These are phyloP conservation scores for Melipona quadrifasciata DNA, from an alignment of 1,140 invertebrate genomes.

Conservation along the genomic window DNA sequence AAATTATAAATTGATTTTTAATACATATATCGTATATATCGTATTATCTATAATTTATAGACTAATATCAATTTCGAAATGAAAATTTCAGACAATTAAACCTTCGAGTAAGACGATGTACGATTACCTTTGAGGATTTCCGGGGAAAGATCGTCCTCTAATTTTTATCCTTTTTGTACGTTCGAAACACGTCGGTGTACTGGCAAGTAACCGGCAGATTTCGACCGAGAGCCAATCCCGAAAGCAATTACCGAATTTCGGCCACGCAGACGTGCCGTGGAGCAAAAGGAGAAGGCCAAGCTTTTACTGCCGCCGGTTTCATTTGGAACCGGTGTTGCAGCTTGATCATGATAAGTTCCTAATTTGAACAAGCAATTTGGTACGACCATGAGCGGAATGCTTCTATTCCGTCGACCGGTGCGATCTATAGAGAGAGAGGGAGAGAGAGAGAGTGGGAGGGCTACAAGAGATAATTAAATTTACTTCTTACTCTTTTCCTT, in stretches of 20 bases:
- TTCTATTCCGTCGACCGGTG: neutral
- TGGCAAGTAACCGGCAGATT: constrained; percentile 60
- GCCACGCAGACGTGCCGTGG: constrained; percentile 49
- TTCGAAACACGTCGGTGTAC: constrained; percentile 31
- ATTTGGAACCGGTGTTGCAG: constrained; percentile 27
- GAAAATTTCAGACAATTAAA: no score
- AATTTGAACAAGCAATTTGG: constrained; percentile 38
- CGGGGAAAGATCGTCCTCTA: neutral
- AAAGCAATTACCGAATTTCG: constrained; percentile 75
- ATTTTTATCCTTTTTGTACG: constrained; percentile 1
- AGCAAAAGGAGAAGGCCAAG: constrained; percentile 31
- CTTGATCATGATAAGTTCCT: constrained; percentile 50
- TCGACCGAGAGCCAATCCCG: constrained; percentile 67
- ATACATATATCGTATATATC: no score
- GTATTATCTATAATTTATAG: no score
- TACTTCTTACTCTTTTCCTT: neutral
- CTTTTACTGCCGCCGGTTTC: constrained; percentile 43
- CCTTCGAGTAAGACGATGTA: no score
- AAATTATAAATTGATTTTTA: no score
- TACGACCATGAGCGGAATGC: constrained; percentile 1
- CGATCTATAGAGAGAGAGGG: neutral
- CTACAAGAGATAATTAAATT: neutral
- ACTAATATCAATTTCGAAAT: no score
- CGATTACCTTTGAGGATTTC: no score
- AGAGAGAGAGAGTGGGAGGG: no score